Conservation (phyloP, 2,113 vertebrate genomes). For the Cyphomyrus plagiostoma region DNA sequence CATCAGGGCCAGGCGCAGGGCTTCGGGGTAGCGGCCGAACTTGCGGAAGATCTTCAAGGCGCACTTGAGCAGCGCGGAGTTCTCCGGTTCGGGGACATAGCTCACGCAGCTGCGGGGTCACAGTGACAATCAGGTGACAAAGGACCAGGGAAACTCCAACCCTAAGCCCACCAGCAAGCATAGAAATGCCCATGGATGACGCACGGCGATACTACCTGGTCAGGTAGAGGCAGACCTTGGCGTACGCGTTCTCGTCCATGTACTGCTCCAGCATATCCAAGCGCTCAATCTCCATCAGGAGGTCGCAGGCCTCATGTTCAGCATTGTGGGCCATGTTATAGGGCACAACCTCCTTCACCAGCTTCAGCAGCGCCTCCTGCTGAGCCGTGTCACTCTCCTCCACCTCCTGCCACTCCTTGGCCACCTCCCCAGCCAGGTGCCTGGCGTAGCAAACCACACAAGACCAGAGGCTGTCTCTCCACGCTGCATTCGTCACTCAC, state of each 20-base stretch:
- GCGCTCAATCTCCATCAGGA: conserved; percentile 96
- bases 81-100: conserved; percentile 94
- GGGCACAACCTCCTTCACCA: conserved; percentile 92
- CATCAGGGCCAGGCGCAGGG: conserved; percentile 88
- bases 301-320: conserved; percentile 92
- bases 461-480: not conserved
- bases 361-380: conserved; percentile 80
- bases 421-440: conserved; percentile 91
- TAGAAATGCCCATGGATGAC: not conserved
- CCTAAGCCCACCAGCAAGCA: not conserved
- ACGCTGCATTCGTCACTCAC: not conserved
- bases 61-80: conserved; percentile 84
- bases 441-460: conserved; percentile 42
- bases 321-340: conserved; percentile 99
- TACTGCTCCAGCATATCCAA: conserved; percentile 94
- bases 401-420: conserved; percentile 97
- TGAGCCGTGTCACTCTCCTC: conserved; percentile 88
- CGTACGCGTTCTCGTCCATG: conserved; percentile 90
- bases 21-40: conserved; percentile 90
- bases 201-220: conserved; percentile 69
- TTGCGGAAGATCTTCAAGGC: conserved; percentile 92
- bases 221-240: conserved; percentile 97
- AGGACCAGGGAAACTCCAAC: not conserved
- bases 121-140: not conserved
- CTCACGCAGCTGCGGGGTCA: conserved; percentile 78